A percentile compares a stretch with the other conserved stretches of the same genome.
phyloP scores from a whole-genome alignment of 2,888 invertebrate genomes.

The Drosophila rellima region DNA sequence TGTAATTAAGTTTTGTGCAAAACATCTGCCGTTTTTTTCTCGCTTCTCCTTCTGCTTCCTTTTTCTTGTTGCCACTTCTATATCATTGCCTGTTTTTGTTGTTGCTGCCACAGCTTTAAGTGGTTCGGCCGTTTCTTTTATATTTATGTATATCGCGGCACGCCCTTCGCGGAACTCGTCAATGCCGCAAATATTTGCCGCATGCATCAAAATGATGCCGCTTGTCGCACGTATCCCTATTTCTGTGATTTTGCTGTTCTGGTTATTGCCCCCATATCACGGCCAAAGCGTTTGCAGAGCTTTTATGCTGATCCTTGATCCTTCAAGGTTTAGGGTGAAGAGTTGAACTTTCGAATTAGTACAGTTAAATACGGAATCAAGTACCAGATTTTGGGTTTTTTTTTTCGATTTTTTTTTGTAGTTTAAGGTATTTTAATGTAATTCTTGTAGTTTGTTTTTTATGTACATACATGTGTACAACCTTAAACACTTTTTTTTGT shows the following conservation, averaged over 20 bases:
- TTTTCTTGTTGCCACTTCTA: conserved; percentile 9
- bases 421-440: no score
- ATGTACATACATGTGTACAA: no score
- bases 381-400: no score
- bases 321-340: conserved; percentile 1
- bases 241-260: neutral
- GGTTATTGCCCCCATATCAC: conserved; percentile 30
- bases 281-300: conserved; percentile 41
- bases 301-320: conserved; percentile 61
- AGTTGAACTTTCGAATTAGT: neutral
- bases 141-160: conserved; percentile 57
- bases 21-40: conserved; percentile 70
- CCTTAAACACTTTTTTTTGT: neutral
- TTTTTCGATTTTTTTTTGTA: no score
- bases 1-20: conserved; percentile 77
- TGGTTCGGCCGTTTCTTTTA: conserved; percentile 39
- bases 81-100: conserved; percentile 8
- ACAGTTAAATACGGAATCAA: no score
- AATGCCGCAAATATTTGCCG: conserved; percentile 72
- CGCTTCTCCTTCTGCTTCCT: neutral
- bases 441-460: no score
- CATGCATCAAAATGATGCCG: conserved; percentile 45
- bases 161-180: conserved; percentile 72
- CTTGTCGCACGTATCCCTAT: conserved; percentile 24
- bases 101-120: conserved; percentile 63